Evolutionary conservation across 1,140 invertebrate genomes (phyloP).

Genomic region (Lepidurus packardi): DNA sequence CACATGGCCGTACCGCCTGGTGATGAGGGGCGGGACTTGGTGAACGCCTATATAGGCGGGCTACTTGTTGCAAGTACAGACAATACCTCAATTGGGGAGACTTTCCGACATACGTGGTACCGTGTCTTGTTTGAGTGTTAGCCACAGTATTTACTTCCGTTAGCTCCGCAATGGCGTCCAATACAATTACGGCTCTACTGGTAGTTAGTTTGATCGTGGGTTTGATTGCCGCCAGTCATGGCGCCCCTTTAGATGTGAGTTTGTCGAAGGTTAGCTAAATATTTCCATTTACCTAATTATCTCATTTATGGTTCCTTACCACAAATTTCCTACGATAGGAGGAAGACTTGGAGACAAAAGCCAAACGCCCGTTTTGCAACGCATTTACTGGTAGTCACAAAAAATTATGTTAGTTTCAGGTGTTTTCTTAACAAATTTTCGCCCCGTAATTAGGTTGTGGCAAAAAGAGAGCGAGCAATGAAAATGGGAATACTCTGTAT

Average conservation of each 20-base stretch:
- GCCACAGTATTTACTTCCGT: too few relatives aligned
- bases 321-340: neutral
- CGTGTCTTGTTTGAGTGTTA: neutral
- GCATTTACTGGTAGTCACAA: neutral
- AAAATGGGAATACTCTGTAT: neutral
- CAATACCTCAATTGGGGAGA: neutral
- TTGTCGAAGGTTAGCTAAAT: neutral
- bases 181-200: neutral
- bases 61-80: neutral
- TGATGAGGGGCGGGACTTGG: neutral
- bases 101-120: neutral
- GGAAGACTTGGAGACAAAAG: neutral
- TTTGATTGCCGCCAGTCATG: neutral
- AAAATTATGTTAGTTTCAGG: neutral
- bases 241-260: neutral
- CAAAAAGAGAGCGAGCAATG: conserved; percentile 14
- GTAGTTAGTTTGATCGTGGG: neutral
- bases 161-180: neutral
- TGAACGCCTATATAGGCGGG: neutral
- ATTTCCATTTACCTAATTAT: neutral
- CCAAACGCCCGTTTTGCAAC: neutral
- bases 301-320: neutral
- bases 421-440: neutral
- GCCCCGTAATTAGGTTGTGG: neutral
- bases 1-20: neutral